phyloP scores from a whole-genome alignment of 2,113 vertebrate species.

The Orthonyx spaldingii region DNA sequence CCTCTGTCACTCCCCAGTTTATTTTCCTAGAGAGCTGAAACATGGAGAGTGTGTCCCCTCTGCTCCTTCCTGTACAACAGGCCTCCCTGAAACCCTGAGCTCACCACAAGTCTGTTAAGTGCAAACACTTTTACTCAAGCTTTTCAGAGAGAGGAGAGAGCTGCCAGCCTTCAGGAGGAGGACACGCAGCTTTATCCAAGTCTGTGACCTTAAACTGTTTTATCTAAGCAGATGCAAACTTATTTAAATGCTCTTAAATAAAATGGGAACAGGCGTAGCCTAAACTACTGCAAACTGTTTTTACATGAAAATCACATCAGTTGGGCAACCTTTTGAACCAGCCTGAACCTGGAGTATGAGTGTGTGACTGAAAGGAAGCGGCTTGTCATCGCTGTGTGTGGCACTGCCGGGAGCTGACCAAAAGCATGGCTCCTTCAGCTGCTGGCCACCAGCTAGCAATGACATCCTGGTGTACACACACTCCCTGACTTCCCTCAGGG shows the following conservation, averaged over 20 bases:
- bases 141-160: neutral
- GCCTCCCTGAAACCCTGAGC: neutral
- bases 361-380: neutral
- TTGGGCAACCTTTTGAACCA: neutral
- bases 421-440: neutral
- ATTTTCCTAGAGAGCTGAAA: neutral
- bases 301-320: neutral
- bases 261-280: neutral
- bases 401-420: neutral
- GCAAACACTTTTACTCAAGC: neutral
- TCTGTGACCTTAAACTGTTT: neutral
- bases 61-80: neutral
- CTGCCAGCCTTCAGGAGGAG: neutral
- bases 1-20: neutral
- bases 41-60: neutral
- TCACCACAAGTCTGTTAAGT: neutral
- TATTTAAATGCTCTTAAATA: neutral
- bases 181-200: neutral
- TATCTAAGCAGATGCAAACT: neutral
- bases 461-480: accelerated
- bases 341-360: accelerated
- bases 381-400: accelerated
- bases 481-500: neutral
- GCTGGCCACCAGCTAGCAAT: neutral
- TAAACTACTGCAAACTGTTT: neutral